Evolutionary conservation across 1,140 invertebrate genomes (phyloP).

Genomic region (Drosophila athabasca): DNA sequence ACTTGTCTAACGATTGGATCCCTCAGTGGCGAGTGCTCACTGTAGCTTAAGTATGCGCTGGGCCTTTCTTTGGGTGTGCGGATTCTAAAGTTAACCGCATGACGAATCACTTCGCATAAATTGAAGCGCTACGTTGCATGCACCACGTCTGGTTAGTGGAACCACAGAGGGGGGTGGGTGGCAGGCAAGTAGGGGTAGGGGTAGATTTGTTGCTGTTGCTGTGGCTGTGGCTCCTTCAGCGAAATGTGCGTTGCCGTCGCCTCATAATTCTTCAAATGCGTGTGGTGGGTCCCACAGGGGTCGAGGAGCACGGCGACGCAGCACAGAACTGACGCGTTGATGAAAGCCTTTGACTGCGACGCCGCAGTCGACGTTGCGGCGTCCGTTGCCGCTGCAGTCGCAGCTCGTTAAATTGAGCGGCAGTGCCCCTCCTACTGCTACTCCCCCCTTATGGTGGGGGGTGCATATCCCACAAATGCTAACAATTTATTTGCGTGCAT

Average conservation of each 20-base stretch:
- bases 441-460: not conserved
- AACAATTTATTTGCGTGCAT: conserved; percentile 69
- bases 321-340: conserved; percentile 34
- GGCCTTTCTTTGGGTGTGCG: conserved; percentile 49
- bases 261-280: conserved; percentile 79
- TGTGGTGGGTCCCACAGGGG: conserved; percentile 60
- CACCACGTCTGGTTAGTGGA: conserved; percentile 60
- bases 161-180: conserved; percentile 8
- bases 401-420: conserved; percentile 75
- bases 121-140: conserved; percentile 80
- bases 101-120: conserved; percentile 82
- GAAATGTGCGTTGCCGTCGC: conserved; percentile 73
- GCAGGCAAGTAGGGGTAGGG: not conserved
- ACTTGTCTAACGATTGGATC: too few species aligned
- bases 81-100: conserved; percentile 81
- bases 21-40: not conserved
- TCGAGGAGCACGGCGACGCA: conserved; percentile 11
- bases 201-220: conserved; percentile 52
- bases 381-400: conserved; percentile 45
- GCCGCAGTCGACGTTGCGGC: conserved; percentile 1
- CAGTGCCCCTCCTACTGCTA: conserved; percentile 29
- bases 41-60: conserved; percentile 43
- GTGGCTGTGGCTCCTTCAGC: conserved; percentile 53
- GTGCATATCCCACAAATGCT: conserved; percentile 41
- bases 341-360: conserved; percentile 59